Evolutionary conservation across 2,797 vertebrate genomes (phyloP).

Genomic region (Parauchenoglanis ngamensis): DNA sequence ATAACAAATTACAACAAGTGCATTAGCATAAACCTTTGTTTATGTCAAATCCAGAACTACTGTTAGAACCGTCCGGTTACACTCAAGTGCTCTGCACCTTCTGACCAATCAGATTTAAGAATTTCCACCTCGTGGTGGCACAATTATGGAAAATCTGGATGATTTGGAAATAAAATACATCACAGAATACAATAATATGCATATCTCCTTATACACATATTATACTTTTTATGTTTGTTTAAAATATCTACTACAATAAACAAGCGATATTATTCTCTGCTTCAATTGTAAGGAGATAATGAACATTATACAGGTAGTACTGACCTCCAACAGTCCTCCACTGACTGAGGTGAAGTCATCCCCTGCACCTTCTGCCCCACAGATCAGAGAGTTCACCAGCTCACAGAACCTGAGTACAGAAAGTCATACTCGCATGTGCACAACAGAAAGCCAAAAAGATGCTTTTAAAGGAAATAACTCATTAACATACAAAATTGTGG

Average conservation of each 20-base stretch:
- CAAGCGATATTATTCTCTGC: not conserved
- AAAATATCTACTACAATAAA: not conserved
- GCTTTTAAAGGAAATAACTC: not conserved
- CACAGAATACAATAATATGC: not conserved
- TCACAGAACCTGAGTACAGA: conserved; percentile 81
- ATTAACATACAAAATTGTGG: not conserved
- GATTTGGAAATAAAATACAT: not conserved
- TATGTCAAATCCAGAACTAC: not conserved
- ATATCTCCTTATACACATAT: not conserved
- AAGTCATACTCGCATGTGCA: conserved; percentile 3
- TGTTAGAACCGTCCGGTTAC: not conserved
- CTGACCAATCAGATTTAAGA: not conserved
- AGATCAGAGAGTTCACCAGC: conserved; percentile 81
- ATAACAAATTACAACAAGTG: not conserved
- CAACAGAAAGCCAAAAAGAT: not conserved
- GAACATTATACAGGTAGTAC: conserved; percentile 36
- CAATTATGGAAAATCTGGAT: not conserved
- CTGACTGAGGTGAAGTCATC: conserved; percentile 58
- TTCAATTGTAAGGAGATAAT: not conserved
- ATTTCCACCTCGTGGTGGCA: not conserved
- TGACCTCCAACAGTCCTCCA: conserved; percentile 81
- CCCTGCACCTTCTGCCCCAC: conserved; percentile 62
- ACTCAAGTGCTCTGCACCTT: not conserved
- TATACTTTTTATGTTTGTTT: not conserved
- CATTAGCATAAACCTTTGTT: not conserved